These are phyloP conservation scores for Microctenopoma steveboyesi DNA, from an alignment of 2,797 vertebrate genomes.

Conservation along the genomic window DNA sequence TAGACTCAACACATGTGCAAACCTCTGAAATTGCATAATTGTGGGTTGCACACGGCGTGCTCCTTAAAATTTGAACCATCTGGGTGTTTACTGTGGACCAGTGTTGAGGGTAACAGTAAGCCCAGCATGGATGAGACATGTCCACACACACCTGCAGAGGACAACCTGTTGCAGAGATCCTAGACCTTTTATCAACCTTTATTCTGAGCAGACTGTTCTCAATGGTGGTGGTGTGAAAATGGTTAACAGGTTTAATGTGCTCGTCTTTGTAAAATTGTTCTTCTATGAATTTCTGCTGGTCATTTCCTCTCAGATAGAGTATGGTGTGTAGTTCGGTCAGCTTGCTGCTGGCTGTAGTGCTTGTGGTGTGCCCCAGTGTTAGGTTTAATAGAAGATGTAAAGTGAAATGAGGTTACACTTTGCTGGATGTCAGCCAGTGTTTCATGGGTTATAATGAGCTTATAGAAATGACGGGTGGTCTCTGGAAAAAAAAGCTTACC, in stretches of 20 bases:
- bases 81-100: not conserved
- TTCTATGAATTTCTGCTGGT: not conserved
- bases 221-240: not conserved
- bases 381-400: slow-evolving; percentile 2
- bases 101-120: not conserved
- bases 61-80: too few species aligned
- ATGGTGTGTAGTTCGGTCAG: not conserved
- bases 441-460: too few species aligned
- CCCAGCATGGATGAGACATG: not conserved
- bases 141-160: too few species aligned
- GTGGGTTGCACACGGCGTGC: too few species aligned
- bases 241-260: not conserved
- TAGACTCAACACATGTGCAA: too few species aligned
- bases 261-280: not conserved
- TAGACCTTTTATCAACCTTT: not conserved
- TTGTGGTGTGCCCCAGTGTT: not conserved
- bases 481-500: not conserved
- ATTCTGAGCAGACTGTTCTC: not conserved
- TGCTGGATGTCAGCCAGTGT: not conserved
- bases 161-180: too few species aligned
- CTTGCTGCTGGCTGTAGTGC: not conserved
- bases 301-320: not conserved
- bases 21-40: too few species aligned
- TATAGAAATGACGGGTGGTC: not conserved
- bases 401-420: not conserved